phyloP scores from a whole-genome alignment of 2,797 vertebrate species.

The Sebastes minor region DNA sequence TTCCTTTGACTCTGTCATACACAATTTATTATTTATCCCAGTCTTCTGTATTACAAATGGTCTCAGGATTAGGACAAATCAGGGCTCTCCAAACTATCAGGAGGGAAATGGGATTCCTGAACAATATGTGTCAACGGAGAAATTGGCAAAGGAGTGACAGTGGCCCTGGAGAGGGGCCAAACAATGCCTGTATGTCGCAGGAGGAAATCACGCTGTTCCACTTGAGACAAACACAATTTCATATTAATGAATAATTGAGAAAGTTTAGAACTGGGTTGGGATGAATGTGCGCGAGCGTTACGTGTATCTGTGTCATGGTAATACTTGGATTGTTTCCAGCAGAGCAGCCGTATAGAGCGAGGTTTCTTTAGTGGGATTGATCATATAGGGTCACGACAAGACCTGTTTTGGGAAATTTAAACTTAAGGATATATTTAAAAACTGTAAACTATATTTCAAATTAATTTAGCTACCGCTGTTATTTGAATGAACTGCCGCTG shows the following conservation, averaged over 20 bases:
- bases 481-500: conserved; percentile 4
- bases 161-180: conserved; percentile 72
- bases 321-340: conserved; percentile 67
- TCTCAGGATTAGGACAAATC: conserved; percentile 83
- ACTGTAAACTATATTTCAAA: neutral
- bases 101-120: conserved; percentile 80
- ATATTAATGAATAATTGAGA: conserved; percentile 88
- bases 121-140: conserved; percentile 78
- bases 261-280: conserved; percentile 80
- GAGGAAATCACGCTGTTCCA: conserved; percentile 83
- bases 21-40: conserved; percentile 83
- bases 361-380: conserved; percentile 49
- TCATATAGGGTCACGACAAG: conserved; percentile 36
- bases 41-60: conserved; percentile 83
- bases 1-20: conserved; percentile 78
- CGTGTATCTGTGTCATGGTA: conserved; percentile 78
- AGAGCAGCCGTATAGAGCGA: conserved; percentile 10
- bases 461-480: neutral
- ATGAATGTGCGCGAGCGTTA: conserved; percentile 65
- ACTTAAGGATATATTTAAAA: neutral
- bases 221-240: conserved; percentile 87
- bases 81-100: conserved; percentile 77
- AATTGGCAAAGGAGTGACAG: conserved; percentile 75
- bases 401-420: neutral
- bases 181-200: conserved; percentile 70